Evolutionary conservation across 2,797 vertebrate genomes (phyloP).

Genomic region (Neosilurus hyrtlii): DNA sequence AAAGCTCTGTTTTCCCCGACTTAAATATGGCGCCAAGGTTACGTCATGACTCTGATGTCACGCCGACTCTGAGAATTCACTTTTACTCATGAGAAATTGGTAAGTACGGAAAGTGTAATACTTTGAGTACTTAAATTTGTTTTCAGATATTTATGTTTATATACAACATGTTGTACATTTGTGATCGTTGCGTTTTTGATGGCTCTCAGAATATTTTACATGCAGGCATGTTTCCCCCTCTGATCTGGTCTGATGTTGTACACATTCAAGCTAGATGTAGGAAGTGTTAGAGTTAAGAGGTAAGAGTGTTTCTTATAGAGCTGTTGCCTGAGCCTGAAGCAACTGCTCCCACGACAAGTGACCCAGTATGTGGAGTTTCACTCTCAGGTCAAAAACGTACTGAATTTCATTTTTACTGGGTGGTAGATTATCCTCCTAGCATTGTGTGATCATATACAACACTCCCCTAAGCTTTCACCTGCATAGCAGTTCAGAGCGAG

Average conservation of each 20-base stretch:
- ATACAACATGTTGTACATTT: too few species aligned
- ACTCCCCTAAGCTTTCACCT: not conserved
- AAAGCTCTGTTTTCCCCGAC: too few species aligned
- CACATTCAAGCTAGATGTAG: not conserved
- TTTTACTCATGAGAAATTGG: too few species aligned
- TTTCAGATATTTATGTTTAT: too few species aligned
- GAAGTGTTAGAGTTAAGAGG: not conserved
- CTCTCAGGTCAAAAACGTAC: not conserved
- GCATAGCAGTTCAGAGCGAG: not conserved
- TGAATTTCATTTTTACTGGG: conserved; percentile 19
- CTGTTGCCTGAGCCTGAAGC: conserved; percentile 2
- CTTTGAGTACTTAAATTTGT: too few species aligned
- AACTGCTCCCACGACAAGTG: conserved; percentile 9
- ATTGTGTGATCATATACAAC: conserved; percentile 9
- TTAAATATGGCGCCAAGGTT: too few species aligned
- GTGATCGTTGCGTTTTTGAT: too few species aligned
- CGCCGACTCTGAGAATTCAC: too few species aligned
- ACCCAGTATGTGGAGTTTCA: conserved; percentile 54
- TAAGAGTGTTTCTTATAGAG: not conserved
- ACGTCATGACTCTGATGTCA: too few species aligned
- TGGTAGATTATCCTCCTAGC: not conserved
- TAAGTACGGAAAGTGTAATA: too few species aligned
- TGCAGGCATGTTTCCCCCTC: too few species aligned
- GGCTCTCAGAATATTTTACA: too few species aligned
- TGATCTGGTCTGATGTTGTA: not conserved